These are phyloP conservation scores for Neoarius graeffei DNA, from an alignment of 2,113 vertebrate genomes.

Conservation along the genomic window DNA sequence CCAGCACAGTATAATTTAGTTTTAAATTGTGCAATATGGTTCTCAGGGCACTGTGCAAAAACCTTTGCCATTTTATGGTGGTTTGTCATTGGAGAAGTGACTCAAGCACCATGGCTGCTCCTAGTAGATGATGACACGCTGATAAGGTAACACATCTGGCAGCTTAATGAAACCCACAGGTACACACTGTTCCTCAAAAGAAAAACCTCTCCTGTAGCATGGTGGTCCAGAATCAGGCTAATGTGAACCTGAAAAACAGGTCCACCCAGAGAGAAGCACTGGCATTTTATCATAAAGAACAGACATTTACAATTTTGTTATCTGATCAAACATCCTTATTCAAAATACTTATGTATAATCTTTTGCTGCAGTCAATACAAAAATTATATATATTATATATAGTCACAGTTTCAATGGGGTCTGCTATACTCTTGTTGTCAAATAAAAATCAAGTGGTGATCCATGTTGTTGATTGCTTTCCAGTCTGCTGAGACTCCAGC, in stretches of 20 bases:
- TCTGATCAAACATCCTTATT: background rate
- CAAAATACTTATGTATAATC: background rate
- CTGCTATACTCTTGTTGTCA: background rate
- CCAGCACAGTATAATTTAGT: background rate
- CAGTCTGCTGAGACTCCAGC: conserved; percentile 82
- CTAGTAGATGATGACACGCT: conserved; percentile 81
- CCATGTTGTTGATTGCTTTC: background rate
- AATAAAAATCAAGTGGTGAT: background rate
- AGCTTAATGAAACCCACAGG: background rate
- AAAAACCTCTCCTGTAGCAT: background rate
- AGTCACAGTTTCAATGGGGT: background rate
- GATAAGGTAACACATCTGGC: conserved; percentile 62
- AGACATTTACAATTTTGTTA: background rate
- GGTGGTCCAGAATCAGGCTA: background rate
- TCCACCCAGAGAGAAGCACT: conserved; percentile 4
- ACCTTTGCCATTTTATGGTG: conserved; percentile 90
- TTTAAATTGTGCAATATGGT: conserved; percentile 13
- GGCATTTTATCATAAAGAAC: conserved; percentile 1
- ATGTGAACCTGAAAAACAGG: conserved; percentile 16
- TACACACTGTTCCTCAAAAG: conserved; percentile 15
- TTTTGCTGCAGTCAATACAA: background rate
- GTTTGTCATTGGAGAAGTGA: conserved; percentile 76
- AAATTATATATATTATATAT: background rate
- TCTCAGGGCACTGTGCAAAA: conserved; percentile 89
- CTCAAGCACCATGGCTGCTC: conserved; percentile 79